Evolutionary conservation across 2,797 vertebrate species (phyloP).

Genomic region (Rhinichthys osculus): DNA sequence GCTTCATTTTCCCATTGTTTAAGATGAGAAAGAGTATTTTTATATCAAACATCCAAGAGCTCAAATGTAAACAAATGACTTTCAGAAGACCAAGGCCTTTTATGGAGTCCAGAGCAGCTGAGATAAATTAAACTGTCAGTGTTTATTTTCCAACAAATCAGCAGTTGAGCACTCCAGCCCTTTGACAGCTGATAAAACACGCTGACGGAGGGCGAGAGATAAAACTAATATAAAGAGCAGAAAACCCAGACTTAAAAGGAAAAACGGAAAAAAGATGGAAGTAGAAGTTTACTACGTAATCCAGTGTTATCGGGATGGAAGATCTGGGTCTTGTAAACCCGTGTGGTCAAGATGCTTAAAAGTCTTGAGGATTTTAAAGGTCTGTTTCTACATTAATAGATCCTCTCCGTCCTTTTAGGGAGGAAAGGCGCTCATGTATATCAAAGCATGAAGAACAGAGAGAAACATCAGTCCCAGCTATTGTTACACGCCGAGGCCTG

Average conservation of each 20-base stretch:
- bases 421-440: slow-evolving; percentile 54
- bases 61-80: slow-evolving; percentile 53
- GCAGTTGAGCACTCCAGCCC: slow-evolving; percentile 40
- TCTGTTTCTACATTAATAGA: slow-evolving; percentile 48
- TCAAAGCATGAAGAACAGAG: slow-evolving; percentile 51
- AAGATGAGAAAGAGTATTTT: slow-evolving; percentile 8
- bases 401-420: slow-evolving; percentile 59
- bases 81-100: slow-evolving; percentile 59
- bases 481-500: slow-evolving; percentile 20
- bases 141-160: slow-evolving; percentile 63
- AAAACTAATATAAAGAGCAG: slow-evolving; percentile 12
- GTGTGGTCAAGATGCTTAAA: slow-evolving; percentile 44
- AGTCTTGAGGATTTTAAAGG: slow-evolving; percentile 50
- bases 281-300: slow-evolving; percentile 28
- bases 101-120: slow-evolving; percentile 57
- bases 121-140: slow-evolving; percentile 53
- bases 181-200: slow-evolving; percentile 42
- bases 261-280: slow-evolving; percentile 41
- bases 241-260: slow-evolving; percentile 35
- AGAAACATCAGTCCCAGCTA: slow-evolving; percentile 48
- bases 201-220: background rate
- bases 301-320: slow-evolving; percentile 52
- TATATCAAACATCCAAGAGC: slow-evolving; percentile 46
- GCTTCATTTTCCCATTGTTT: slow-evolving; percentile 18
- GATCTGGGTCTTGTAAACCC: slow-evolving; percentile 50